Percentiles rank a stretch among this genome's conserved stretches.
These are phyloP conservation scores for Gryllus longicercus DNA, from an alignment of 2,888 invertebrate species.

Conservation along the genomic window DNA sequence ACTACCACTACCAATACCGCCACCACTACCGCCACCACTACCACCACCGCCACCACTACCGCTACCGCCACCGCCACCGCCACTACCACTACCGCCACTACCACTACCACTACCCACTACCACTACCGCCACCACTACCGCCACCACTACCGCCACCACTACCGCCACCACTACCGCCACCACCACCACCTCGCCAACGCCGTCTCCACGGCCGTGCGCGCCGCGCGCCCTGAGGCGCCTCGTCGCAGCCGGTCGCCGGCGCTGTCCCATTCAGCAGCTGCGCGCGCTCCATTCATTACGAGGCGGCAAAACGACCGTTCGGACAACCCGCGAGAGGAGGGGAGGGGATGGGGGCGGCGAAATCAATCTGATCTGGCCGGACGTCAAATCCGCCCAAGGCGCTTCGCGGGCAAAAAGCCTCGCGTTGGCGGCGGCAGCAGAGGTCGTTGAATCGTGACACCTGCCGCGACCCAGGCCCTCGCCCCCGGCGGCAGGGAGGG, in stretches of 20 bases:
- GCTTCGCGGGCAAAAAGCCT: background rate
- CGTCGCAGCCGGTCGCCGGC: background rate
- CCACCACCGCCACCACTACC: no score
- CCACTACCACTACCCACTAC: no score
- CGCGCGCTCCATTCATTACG: background rate
- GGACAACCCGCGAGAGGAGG: background rate
- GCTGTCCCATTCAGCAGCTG: background rate
- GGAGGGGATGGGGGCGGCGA: background rate
- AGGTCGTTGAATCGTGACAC: slow-evolving; percentile 5
- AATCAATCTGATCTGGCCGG: slow-evolving; percentile 7
- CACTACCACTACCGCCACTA: no score
- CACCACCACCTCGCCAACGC: background rate
- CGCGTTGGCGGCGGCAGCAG: background rate
- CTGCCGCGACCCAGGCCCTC: background rate
- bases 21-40: no score
- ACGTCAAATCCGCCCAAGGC: background rate
- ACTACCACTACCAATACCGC: no score
- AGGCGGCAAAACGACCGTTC: background rate
- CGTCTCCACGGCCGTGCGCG: background rate
- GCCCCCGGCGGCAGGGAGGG: no score
- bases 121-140: no score
- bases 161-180: background rate
- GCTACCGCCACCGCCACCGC: no score
- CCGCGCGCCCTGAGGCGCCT: no score
- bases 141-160: background rate